Base-by-base conservation (phyloP, 2,113 vertebrate species). In the Sminthopsis crassicaudata region DNA sequence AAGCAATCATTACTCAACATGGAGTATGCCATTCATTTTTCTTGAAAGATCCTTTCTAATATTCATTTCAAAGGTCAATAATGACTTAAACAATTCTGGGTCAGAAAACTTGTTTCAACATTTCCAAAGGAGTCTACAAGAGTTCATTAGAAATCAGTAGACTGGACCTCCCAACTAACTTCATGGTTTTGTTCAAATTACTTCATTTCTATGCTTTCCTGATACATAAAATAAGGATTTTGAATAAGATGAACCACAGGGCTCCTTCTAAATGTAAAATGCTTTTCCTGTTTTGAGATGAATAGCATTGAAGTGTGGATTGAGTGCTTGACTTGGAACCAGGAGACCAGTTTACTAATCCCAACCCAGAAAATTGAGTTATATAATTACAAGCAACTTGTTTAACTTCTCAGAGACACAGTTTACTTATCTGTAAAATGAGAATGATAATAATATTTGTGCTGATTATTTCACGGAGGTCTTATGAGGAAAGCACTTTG, bases 61-160 rank as follows among this genome's bases (percentile, higher is more conserved):
- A 91, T 51, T 22, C 91, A 93, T 94, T 93, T 89, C 84, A 93
- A 94, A 90, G 4, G 27, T 93, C 46, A 95, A 30, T 30, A 57
- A 46, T 95, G 19, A 92, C 93, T 50, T 9, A 57, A 46, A 93
- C 60, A 90, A 48, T 0, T 93, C 6, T 95, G 50, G 48, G 46
- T 53, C 48, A 95, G 10, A 3, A 46, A 52, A 46, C 36, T 67
- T 11, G 36, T 93, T 27, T 91, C 52, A 30, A 90, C 0, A 48
- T 42, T 90, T 84, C n/a, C 19, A 84, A 84, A 76, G n/a, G 67
- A 42, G n/a, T 84, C 67, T 42, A 42, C n/a, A 84, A 84, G n/a
- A 84, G 16, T 42, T 84, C 42, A 84, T 19, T 22, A 23, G 55
- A 57, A 84, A n/a, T 42, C n/a, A 42, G 36, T 84, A 76, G 14